Percentiles rank a stretch among this genome's conserved stretches.
phyloP scores from a whole-genome alignment of 2,113 vertebrate species.

The Vulpes lagopus region DNA sequence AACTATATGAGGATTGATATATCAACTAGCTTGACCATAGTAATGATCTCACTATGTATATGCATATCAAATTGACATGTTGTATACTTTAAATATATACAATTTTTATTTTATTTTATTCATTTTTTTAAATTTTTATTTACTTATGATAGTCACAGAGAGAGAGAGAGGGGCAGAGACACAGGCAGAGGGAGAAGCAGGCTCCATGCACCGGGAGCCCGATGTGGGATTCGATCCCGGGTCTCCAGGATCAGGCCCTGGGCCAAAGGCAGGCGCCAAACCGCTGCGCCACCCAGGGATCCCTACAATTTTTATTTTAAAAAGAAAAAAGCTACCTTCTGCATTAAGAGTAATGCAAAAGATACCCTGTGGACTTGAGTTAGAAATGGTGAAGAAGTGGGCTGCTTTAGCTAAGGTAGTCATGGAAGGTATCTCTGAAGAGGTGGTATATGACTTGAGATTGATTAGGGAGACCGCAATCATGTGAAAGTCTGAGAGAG shows the following conservation, averaged over 20 bases:
- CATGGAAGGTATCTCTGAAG: not conserved
- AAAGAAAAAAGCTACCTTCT: not conserved
- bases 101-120: not conserved
- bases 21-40: not conserved
- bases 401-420: not conserved
- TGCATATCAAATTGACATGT: not conserved
- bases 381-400: not conserved
- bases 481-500: not conserved
- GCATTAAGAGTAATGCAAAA: not conserved
- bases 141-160: too few relatives aligned
- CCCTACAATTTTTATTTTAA: not conserved
- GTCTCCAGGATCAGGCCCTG: too few relatives aligned
- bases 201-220: too few relatives aligned
- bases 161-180: too few relatives aligned
- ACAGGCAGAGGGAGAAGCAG: too few relatives aligned
- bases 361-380: not conserved
- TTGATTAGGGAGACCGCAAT: not conserved
- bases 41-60: not conserved
- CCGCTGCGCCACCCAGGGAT: too few relatives aligned
- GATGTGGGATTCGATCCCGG: too few relatives aligned
- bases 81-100: not conserved
- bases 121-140: too few relatives aligned
- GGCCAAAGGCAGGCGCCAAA: too few relatives aligned
- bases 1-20: not conserved
- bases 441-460: not conserved